phyloP scores from a whole-genome alignment of 2,797 vertebrate genomes.

The Tragopan temminckii region DNA sequence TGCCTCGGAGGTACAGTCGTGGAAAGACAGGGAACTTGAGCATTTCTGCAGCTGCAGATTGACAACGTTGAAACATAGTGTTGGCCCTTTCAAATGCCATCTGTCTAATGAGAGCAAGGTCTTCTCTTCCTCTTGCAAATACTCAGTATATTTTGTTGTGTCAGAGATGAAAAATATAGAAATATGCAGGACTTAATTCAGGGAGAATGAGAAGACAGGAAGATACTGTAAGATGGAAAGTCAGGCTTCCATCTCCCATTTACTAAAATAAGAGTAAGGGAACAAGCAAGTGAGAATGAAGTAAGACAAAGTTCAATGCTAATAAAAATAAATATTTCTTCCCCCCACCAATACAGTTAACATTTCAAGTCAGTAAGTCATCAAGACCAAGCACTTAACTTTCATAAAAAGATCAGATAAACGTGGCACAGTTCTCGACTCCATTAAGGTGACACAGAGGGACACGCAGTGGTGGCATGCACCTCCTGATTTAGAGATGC shows the following conservation, averaged over 20 bases:
- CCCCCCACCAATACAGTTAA: conserved; percentile 2
- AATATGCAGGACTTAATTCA: conserved; percentile 2
- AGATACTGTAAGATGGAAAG: conserved; percentile 35
- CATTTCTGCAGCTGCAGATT: conserved; percentile 27
- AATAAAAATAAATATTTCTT: conserved; percentile 16
- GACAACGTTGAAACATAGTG: not conserved
- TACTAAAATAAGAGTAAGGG: conserved; percentile 26
- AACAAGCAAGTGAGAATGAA: conserved; percentile 20
- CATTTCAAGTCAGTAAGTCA: conserved; percentile 11
- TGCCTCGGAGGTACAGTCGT: conserved; percentile 42
- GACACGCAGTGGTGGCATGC: not conserved
- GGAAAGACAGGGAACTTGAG: conserved; percentile 21
- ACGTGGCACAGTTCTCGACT: not conserved
- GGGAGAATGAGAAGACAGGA: not conserved
- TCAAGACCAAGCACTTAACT: not conserved
- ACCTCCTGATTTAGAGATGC: not conserved
- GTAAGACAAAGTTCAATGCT: conserved; percentile 2
- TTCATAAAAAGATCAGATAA: not conserved
- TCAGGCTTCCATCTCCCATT: not conserved
- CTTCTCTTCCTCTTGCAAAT: not conserved
- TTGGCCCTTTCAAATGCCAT: conserved; percentile 43
- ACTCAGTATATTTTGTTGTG: conserved; percentile 21
- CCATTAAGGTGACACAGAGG: not conserved
- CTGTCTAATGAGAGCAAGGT: conserved; percentile 34
- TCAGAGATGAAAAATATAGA: conserved; percentile 15